Evolutionary conservation across 2,113 vertebrate genomes (phyloP), one percentile per base, ranked within the genome.

Genomic region (Nycticryphes semicollaris): DNA sequence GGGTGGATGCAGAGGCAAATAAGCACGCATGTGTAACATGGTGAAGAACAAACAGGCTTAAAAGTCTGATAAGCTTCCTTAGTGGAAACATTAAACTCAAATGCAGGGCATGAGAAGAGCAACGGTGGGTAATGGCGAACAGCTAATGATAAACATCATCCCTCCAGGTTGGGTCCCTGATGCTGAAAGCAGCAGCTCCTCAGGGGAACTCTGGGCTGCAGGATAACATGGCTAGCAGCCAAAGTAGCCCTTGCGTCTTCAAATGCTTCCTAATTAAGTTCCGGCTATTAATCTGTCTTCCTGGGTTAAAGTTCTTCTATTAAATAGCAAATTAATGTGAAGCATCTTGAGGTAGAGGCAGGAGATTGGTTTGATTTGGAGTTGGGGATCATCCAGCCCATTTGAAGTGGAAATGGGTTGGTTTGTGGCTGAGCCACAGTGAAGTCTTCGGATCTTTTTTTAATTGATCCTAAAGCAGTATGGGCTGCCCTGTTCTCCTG

Each of bases 181-280:
- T 93, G 82, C 56, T 75, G 39, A 28, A 79, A 79, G 69, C 3
- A 28, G 83, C 43, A 23, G 84, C 59, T 92, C 53, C 76, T 67
- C 9, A 12, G 47, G 93, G 85, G 92, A 90, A 78, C 90, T 91
- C 96, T 96, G 94, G 62, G 77, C 54, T 30, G 37, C 4, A 70
- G 93, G 92, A 96, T 97, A 96, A 94, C 81, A 27, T 85, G 94
- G 94, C 97, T n/a, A 37, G 83, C 81, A 93, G 95, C 97, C 96
- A 95, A 80, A 72, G 60, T 39, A 96, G 82, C 78, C 79, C 66
- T 53, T 1, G 12, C 35, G 70, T 95, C 96, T 97, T 96, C 96
- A 95, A 78, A 94, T 10, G 14, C 54, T 84, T 82, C 70, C 95
- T 98, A 94, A 98, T 97, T 96, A 97, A 83, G 67, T 93, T 85